These are phyloP conservation scores for Megalonaias nervosa DNA, from an alignment of 1,140 invertebrate genomes.

Conservation along the genomic window DNA sequence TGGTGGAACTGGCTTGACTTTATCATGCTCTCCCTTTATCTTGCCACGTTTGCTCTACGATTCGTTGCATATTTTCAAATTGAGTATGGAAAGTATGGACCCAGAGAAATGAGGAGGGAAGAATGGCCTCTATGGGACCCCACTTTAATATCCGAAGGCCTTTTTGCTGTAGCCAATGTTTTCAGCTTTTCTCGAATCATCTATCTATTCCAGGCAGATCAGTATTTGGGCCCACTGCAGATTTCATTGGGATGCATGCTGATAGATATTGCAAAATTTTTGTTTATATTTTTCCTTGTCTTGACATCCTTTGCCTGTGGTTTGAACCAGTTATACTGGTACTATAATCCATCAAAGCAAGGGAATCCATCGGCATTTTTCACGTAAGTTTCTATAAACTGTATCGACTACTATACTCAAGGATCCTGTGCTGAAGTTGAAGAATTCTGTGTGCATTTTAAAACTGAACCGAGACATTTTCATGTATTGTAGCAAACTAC, in stretches of 20 bases:
- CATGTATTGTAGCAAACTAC: too few relatives aligned
- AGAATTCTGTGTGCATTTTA: too few relatives aligned
- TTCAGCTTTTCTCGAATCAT: slow-evolving; percentile 72
- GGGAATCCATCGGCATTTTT: slow-evolving; percentile 54
- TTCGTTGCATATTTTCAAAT: slow-evolving; percentile 65
- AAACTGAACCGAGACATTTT: too few relatives aligned
- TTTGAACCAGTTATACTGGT: slow-evolving; percentile 74
- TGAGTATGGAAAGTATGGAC: slow-evolving; percentile 62
- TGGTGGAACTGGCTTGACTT: slow-evolving; percentile 99
- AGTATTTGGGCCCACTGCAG: slow-evolving; percentile 73
- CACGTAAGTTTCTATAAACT: slow-evolving; percentile 54
- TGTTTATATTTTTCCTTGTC: slow-evolving; percentile 75
- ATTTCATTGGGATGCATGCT: slow-evolving; percentile 76
- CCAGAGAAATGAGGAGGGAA: slow-evolving; percentile 52
- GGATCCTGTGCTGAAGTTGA: too few relatives aligned
- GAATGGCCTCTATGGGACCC: slow-evolving; percentile 69
- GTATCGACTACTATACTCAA: too few relatives aligned
- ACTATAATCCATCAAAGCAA: slow-evolving; percentile 51
- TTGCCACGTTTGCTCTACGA: slow-evolving; percentile 72
- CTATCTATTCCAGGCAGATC: slow-evolving; percentile 73
- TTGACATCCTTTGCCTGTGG: slow-evolving; percentile 74
- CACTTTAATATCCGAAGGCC: slow-evolving; percentile 67
- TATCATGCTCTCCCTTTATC: slow-evolving; percentile 78
- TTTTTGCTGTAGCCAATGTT: slow-evolving; percentile 71
- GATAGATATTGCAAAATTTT: slow-evolving; percentile 75